phyloP scores from a whole-genome alignment of 1,140 invertebrate species.

The Cydia fagiglandana region DNA sequence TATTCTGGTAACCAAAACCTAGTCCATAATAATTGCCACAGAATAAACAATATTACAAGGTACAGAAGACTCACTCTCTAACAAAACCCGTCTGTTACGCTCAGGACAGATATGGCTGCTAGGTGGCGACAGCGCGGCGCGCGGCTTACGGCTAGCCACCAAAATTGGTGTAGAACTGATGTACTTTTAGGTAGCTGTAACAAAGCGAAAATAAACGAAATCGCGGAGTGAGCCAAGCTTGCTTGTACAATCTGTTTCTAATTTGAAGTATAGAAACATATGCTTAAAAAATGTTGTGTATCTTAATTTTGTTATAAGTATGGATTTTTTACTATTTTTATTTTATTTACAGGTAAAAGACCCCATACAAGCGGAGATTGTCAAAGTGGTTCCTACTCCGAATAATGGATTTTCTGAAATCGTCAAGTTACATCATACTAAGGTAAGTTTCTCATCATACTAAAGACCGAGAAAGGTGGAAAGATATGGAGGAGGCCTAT shows the following conservation, averaged over 20 bases:
- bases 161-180: too few relatives aligned
- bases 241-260: neutral
- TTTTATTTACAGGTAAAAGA: constrained; percentile 83
- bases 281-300: neutral
- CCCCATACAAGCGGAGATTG: constrained; percentile 88
- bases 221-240: too few relatives aligned
- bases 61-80: too few relatives aligned
- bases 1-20: neutral
- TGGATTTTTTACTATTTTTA: constrained; percentile 32
- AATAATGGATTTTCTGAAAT: constrained; percentile 99
- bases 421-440: constrained; percentile 86
- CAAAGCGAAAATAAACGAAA: too few relatives aligned
- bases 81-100: too few relatives aligned
- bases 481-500: too few relatives aligned
- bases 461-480: too few relatives aligned
- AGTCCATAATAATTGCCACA: neutral
- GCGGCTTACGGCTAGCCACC: too few relatives aligned
- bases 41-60: too few relatives aligned
- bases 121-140: too few relatives aligned
- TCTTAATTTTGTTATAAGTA: neutral
- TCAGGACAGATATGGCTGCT: too few relatives aligned
- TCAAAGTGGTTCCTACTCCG: constrained; percentile 96
- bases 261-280: neutral
- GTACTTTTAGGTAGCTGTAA: too few relatives aligned
- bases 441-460: constrained; percentile 79